These are phyloP conservation scores for Micropoecilia bifurca DNA, from an alignment of 2,797 vertebrate genomes.

Conservation along the genomic window DNA sequence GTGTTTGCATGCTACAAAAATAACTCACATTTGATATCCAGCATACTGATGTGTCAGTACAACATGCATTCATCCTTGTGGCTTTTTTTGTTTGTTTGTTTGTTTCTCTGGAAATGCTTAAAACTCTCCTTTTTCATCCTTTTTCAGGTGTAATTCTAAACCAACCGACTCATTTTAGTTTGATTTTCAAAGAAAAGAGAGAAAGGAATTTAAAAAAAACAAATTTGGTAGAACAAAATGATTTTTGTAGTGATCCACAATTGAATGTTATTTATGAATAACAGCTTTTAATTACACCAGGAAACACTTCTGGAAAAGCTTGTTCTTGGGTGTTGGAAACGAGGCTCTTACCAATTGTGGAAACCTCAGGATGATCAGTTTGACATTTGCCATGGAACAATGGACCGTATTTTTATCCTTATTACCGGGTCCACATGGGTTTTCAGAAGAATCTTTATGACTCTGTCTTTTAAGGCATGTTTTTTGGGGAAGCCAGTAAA, in stretches of 20 bases:
- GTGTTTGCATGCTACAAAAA: conserved; percentile 25
- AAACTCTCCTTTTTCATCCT: conserved; percentile 6
- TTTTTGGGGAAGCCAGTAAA: not conserved
- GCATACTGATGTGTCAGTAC: conserved; percentile 16
- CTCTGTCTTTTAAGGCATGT: not conserved
- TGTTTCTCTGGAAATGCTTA: not conserved
- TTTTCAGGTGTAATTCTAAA: conserved; percentile 8
- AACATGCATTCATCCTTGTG: not conserved
- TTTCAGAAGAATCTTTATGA: not conserved
- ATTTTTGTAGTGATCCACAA: not conserved
- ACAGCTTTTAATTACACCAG: conserved; percentile 20
- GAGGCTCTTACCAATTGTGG: not conserved
- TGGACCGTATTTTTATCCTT: not conserved
- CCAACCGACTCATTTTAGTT: not conserved
- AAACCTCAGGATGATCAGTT: not conserved
- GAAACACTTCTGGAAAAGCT: not conserved
- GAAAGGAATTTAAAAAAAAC: not conserved
- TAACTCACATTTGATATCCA: conserved; percentile 23
- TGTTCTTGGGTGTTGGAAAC: not conserved
- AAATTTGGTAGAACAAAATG: not conserved
- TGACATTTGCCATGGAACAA: not conserved
- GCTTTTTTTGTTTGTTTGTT: not conserved
- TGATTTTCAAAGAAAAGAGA: not conserved
- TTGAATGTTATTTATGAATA: not conserved
- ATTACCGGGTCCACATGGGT: not conserved